phyloP scores from a whole-genome alignment of 1,140 invertebrate genomes.

The Adoxophyes honmai region DNA sequence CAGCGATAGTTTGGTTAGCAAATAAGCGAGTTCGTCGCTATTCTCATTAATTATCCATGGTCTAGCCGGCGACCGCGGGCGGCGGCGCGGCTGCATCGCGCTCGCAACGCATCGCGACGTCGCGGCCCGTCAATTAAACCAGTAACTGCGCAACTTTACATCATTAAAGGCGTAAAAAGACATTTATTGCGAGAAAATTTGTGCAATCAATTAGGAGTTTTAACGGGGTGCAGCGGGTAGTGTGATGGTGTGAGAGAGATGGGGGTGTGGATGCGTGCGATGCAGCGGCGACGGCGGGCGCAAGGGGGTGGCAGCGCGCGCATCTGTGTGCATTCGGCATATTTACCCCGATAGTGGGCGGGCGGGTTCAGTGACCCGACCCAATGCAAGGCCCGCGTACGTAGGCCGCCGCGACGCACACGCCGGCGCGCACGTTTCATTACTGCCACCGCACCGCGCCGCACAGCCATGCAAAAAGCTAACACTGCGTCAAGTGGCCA shows the following conservation, averaged over 20 bases:
- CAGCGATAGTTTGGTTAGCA: slow-evolving; percentile 27
- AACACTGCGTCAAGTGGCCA: slow-evolving; percentile 70
- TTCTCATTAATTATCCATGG: slow-evolving; percentile 67
- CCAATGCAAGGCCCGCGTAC: slow-evolving; percentile 72
- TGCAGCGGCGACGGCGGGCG: slow-evolving; percentile 51
- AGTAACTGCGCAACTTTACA: slow-evolving; percentile 70
- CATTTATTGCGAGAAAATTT: slow-evolving; percentile 76
- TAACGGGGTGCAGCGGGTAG: slow-evolving; percentile 24
- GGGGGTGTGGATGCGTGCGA: slow-evolving; percentile 64
- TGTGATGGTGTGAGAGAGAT: slow-evolving; percentile 42
- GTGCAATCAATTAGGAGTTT: slow-evolving; percentile 76
- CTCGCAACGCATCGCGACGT: slow-evolving; percentile 43
- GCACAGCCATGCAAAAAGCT: slow-evolving; percentile 68
- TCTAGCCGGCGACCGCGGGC: slow-evolving; percentile 35
- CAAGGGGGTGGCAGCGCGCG: slow-evolving; percentile 59
- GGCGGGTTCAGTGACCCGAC: slow-evolving; percentile 73
- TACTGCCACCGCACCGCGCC: slow-evolving; percentile 68
- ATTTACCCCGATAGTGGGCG: slow-evolving; percentile 76
- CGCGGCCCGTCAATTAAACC: slow-evolving; percentile 66
- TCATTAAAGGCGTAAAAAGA: slow-evolving; percentile 76
- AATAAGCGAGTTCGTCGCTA: slow-evolving; percentile 44
- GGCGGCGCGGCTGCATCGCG: slow-evolving; percentile 32
- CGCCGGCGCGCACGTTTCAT: slow-evolving; percentile 55
- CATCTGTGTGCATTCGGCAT: slow-evolving; percentile 76
- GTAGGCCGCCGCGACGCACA: slow-evolving; percentile 65